Evolutionary conservation across 2,888 invertebrate genomes (phyloP), one percentile per base, ranked within the genome.

Genomic region (Disparrhopalites patrizii): DNA sequence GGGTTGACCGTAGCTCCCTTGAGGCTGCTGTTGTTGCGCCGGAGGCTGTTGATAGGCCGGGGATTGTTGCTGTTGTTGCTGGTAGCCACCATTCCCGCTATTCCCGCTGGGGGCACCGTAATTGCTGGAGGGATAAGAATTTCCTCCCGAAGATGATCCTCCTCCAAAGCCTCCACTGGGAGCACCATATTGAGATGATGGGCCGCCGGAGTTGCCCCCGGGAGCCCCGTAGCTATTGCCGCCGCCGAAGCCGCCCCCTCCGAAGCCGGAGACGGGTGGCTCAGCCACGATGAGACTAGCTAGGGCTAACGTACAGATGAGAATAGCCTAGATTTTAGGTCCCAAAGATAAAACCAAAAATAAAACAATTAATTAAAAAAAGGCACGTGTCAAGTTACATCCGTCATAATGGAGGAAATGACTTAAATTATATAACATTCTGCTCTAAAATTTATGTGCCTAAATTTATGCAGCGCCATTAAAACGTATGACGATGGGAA

Each of bases 241-340:
- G 25, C 68, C 65, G 33, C 65, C 68, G 10, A 40, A 36, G 27
- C 47, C 43, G n/a, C 56, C 20, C 3, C 66, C 66, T 58, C 62
- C 64, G 51, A 56, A 61, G 15, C 67, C 61, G 28, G 69, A 67
- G 3, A 68, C 69, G 43, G 74, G 74, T 8, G 74, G 74, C 36
- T 74, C 74, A 33, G 74, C 74, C 30, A 61, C 51, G 18, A 62
- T 69, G 30, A 64, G n/a, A 25, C 64, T 61, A 28, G 68, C 66
- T 30, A 69, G 63, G 38, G 69, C 70, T 38, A 73, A 40, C 15
- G 68, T 66, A 28, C 65, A 67, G 40, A 70, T 33, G 23, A 73
- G 47, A 31, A 71, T 56, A 25, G 64, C 56, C 73, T 73, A 57
- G 8, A 62, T 31, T n/a, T n/a, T n/a, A n/a, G n/a, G n/a, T n/a